Base-by-base conservation (phyloP, 2,888 invertebrate genomes). In the Myopa testacea region DNA sequence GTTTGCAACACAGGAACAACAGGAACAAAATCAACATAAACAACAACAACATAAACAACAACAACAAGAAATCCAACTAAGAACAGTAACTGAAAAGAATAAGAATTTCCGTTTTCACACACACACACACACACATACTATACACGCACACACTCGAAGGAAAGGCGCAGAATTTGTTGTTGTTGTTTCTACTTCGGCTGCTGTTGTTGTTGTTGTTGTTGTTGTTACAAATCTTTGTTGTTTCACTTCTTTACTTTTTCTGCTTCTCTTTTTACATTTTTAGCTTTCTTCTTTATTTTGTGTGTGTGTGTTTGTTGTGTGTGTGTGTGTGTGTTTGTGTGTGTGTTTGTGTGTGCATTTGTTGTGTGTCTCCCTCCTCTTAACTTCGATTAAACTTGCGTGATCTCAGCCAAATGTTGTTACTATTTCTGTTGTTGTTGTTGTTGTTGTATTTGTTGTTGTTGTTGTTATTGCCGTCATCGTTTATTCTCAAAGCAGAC, bases 71-170 rank as follows among this genome's bases (percentile, higher is more conserved):
- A 8, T 2, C 1, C 14, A 16, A 12, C 58, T 12, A 58, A 58
- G 45, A 45, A 45, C 45, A 45, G 14, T 16, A 40, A 40, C 67
- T 34, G 67, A 5, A 19, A 68, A n/a, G n/a, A 40, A 68, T 68
- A 68, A 68, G 67, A 69, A 69, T 69, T 69, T 69, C 69, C 69
- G 69, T 69, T 69, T 69, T 69, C 69, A 69, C 50, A 50, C 69
- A 69, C 45, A 69, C 45, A 50, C 69, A 40, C 67, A 65, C 65
- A 65, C 65, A 37, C 65, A 26, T 26, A 26, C 4, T 7, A n/a
- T 4, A n/a, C 65, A 65, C 69, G 50, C 50, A 50, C 50, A 69
- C 45, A 69, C 45, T 19, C 69, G n/a, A 16, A 40, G 38, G 16
- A 62, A 62, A 14, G 19, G 8, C 50, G 69, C 45, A 19, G 45